Conservation (phyloP, 2,888 invertebrate genomes). For the Phlogophora meticulosa region DNA sequence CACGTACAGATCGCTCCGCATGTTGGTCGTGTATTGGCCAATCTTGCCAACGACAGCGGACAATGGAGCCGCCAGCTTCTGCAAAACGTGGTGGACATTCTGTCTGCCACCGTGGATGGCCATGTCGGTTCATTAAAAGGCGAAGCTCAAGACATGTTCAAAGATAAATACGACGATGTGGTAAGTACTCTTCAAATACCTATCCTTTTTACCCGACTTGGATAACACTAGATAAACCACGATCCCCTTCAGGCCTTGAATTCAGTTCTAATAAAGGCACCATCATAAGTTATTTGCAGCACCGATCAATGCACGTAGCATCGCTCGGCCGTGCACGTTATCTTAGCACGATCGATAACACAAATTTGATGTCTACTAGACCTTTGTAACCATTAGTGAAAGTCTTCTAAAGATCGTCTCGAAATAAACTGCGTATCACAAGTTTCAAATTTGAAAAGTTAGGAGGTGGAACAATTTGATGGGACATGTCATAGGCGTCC, state of each 20-base stretch:
- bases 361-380: not conserved
- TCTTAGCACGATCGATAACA: not conserved
- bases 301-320: not conserved
- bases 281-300: slow-evolving; percentile 23
- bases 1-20: slow-evolving; percentile 87
- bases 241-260: not conserved
- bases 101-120: slow-evolving; percentile 77
- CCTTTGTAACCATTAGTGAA: not conserved
- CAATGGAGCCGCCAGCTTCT: slow-evolving; percentile 89
- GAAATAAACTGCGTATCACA: no score
- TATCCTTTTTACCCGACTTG: not conserved
- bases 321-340: not conserved
- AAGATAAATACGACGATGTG: slow-evolving; percentile 85
- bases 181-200: slow-evolving; percentile 76
- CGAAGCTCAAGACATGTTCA: slow-evolving; percentile 76
- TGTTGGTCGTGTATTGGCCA: slow-evolving; percentile 87
- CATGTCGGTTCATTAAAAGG: slow-evolving; percentile 70
- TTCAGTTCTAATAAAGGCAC: not conserved
- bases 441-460: no score
- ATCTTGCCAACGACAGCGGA: slow-evolving; percentile 91
- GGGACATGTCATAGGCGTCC: no score
- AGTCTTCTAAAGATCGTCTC: no score
- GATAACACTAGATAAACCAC: slow-evolving; percentile 3
- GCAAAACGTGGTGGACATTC: slow-evolving; percentile 92
- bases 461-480: no score